Percentiles rank a stretch among this genome's conserved stretches.
Conservation (phyloP, 2,113 vertebrate genomes). For the Aplodontia rufa region DNA sequence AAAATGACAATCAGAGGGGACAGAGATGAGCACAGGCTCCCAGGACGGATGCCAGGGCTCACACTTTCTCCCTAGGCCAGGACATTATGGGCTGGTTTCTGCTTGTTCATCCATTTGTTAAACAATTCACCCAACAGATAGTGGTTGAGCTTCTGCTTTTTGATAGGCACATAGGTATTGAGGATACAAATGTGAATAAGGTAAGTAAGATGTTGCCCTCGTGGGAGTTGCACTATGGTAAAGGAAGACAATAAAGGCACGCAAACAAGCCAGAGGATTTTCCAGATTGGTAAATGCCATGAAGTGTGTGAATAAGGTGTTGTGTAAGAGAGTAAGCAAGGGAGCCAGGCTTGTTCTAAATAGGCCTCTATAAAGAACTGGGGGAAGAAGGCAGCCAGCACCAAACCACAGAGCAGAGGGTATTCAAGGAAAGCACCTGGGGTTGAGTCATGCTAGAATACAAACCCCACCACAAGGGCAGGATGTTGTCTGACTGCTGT, state of each 20-base stretch:
- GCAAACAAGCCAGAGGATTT: background rate
- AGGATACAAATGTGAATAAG: background rate
- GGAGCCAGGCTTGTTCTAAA: background rate
- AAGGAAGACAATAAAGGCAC: background rate
- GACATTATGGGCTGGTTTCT: background rate
- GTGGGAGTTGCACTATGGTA: background rate
- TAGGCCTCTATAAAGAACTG: background rate
- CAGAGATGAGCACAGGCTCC: conserved; percentile 8
- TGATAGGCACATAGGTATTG: background rate
- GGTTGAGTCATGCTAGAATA: background rate
- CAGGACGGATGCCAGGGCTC: background rate
- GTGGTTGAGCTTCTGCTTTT: background rate
- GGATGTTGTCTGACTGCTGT: background rate
- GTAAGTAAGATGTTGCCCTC: background rate
- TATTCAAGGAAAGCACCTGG: background rate
- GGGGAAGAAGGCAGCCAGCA: background rate
- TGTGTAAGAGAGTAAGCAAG: rapidly evolving
- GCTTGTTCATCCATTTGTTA: background rate
- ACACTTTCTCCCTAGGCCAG: rapidly evolving
- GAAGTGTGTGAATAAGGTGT: rapidly evolving
- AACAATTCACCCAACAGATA: background rate
- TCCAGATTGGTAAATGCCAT: background rate
- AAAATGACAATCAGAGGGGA: conserved; percentile 55
- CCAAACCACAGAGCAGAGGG: background rate
- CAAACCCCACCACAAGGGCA: background rate